Evolutionary conservation across 2,888 invertebrate genomes (phyloP), one percentile per base, ranked within the genome.

Genomic region (Meliscaeva auricollis): DNA sequence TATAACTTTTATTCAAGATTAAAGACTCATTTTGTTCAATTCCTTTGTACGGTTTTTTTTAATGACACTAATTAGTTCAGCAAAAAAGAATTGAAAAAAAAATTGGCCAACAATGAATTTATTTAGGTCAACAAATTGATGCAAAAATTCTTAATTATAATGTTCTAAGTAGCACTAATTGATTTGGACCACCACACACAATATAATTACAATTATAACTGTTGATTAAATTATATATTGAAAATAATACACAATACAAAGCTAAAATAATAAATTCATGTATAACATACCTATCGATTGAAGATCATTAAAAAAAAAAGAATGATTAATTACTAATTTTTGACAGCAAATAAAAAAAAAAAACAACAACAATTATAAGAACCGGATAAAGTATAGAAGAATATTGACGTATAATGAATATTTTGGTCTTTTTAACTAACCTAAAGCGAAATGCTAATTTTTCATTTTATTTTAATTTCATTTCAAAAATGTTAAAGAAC

Each of bases 251-350:
- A 32, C 26, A 9, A 15, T 9, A n/a, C 38, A 3, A 38, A 11
- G 11, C n/a, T n/a, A 38, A 13, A 13, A 6, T 38, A 11, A 9
- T 8, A 8, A 6, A 38, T 38, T 9, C 13, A 38, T 35, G 35
- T 9, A 38, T 9, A 38, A 9, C 38, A 38, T 38, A 38, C 3
- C 3, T 13, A 38, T 20, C 13, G n/a, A 22, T 48, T 17, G 54
- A 66, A 50, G 20, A 64, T 79, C 69, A 69, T 75, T 70, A 84
- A 75, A 46, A 35, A 46, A 35, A 60, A 22, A 22, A 11, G 6
- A 64, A 69, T 74, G 74, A 66, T 80, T 56, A 72, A 84, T 79
- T 75, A 68, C 20, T 26, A 44, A 22, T 75, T 70, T 82, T 77
- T 50, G 66, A 50, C 50, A 35, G 32, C 35, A 30, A 11, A 64